Evolutionary conservation across 2,888 invertebrate species (phyloP).

Genomic region (Noctua fimbriata): DNA sequence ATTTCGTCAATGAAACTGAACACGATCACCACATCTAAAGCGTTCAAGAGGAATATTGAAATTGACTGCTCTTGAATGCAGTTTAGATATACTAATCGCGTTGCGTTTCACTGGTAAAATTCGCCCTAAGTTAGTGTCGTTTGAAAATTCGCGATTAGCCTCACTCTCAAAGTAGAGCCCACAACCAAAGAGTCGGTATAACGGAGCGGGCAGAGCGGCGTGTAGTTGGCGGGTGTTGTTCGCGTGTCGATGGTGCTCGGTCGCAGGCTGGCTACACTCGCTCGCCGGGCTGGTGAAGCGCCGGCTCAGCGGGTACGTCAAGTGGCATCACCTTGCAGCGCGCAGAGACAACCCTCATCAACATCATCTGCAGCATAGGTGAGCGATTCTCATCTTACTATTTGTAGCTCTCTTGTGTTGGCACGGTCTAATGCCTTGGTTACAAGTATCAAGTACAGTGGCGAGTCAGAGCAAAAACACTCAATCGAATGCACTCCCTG

Average conservation of each 20-base stretch:
- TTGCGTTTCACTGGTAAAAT: too few species aligned
- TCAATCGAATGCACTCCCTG: neutral
- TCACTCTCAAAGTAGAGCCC: neutral
- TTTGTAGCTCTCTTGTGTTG: neutral
- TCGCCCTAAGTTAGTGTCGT: neutral
- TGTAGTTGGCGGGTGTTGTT: slow-evolving; percentile 59
- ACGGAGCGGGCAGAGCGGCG: slow-evolving; percentile 74
- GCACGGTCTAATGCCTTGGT: neutral
- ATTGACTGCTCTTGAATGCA: too few species aligned
- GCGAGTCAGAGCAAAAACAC: neutral
- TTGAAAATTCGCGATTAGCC: slow-evolving; percentile 14
- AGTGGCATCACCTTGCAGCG: slow-evolving; percentile 92
- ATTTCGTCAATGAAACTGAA: too few species aligned
- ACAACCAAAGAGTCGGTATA: slow-evolving; percentile 58
- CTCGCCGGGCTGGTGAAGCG: slow-evolving; percentile 93
- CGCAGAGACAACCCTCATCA: slow-evolving; percentile 74
- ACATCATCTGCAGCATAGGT: slow-evolving; percentile 78
- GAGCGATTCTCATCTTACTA: slow-evolving; percentile 22
- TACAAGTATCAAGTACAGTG: neutral
- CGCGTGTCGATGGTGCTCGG: slow-evolving; percentile 64
- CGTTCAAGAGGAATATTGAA: too few species aligned
- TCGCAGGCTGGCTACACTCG: slow-evolving; percentile 92
- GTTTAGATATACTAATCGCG: too few species aligned
- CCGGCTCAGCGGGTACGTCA: slow-evolving; percentile 95
- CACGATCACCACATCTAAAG: too few species aligned